phyloP scores from a whole-genome alignment of 2,113 vertebrate genomes.

The Oxyruncus cristatus region DNA sequence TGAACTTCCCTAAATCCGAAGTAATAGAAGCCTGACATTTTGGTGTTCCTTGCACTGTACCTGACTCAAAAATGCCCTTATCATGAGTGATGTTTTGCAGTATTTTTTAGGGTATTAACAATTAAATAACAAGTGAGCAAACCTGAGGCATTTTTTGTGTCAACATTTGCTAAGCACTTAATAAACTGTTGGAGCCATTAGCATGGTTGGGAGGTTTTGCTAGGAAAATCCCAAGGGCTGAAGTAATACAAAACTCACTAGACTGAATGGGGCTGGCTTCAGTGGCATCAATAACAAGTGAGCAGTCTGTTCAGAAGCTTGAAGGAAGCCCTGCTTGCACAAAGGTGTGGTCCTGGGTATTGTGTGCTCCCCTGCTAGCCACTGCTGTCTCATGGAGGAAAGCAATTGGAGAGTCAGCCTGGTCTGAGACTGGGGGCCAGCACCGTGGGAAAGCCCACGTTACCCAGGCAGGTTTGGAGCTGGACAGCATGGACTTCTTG shows the following conservation, averaged over 20 bases:
- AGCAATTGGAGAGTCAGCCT: neutral
- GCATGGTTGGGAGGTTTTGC: neutral
- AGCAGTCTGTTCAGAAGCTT: neutral
- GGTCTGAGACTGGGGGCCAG: no score
- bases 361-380: neutral
- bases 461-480: neutral
- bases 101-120: neutral
- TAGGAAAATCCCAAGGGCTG: neutral
- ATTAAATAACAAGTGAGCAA: neutral
- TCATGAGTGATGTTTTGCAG: neutral
- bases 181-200: neutral
- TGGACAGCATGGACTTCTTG: neutral
- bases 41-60: neutral
- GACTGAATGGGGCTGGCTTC: neutral
- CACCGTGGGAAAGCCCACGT: neutral
- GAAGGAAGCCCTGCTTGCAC: neutral
- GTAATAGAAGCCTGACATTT: neutral
- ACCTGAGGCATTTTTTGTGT: neutral
- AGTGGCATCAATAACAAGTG: neutral
- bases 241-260: neutral
- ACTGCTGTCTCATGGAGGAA: rapidly evolving
- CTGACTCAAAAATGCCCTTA: neutral
- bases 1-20: neutral
- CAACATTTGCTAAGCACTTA: neutral
- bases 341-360: neutral